Evolutionary conservation across 2,888 invertebrate species (phyloP).

Genomic region (Xestia rhomboidea): DNA sequence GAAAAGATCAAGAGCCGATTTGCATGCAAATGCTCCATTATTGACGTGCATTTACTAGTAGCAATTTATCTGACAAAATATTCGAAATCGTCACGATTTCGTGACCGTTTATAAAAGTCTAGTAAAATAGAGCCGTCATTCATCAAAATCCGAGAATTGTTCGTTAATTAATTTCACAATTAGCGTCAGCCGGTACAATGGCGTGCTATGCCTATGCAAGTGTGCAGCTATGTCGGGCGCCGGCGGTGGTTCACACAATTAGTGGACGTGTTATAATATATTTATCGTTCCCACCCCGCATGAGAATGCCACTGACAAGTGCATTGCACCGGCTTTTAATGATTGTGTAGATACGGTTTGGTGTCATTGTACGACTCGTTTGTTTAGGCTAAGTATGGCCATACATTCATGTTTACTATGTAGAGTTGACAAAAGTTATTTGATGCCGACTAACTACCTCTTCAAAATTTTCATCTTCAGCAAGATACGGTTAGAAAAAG

Average conservation of each 20-base stretch:
- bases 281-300: slow-evolving; percentile 67
- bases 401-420: neutral
- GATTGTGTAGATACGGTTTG: slow-evolving; percentile 37
- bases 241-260: slow-evolving; percentile 72
- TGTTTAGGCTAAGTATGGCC: slow-evolving; percentile 17
- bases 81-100: slow-evolving; percentile 34
- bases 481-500: neutral
- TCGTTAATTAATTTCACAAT: slow-evolving; percentile 61
- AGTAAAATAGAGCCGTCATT: slow-evolving; percentile 41
- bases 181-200: slow-evolving; percentile 53
- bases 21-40: slow-evolving; percentile 40
- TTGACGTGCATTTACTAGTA: slow-evolving; percentile 21
- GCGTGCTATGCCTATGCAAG: slow-evolving; percentile 57
- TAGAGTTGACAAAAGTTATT: neutral
- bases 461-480: neutral
- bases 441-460: neutral
- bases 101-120: slow-evolving; percentile 31
- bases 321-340: slow-evolving; percentile 65
- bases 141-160: slow-evolving; percentile 54
- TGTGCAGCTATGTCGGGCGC: slow-evolving; percentile 56
- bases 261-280: slow-evolving; percentile 68
- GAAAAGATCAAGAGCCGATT: slow-evolving; percentile 29
- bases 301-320: slow-evolving; percentile 66
- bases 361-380: slow-evolving; percentile 36
- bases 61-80: slow-evolving; percentile 21